Percentiles rank a stretch among this genome's conserved stretches.
Conservation (phyloP, 2,113 vertebrate species). For the Accipiter cooperii region DNA sequence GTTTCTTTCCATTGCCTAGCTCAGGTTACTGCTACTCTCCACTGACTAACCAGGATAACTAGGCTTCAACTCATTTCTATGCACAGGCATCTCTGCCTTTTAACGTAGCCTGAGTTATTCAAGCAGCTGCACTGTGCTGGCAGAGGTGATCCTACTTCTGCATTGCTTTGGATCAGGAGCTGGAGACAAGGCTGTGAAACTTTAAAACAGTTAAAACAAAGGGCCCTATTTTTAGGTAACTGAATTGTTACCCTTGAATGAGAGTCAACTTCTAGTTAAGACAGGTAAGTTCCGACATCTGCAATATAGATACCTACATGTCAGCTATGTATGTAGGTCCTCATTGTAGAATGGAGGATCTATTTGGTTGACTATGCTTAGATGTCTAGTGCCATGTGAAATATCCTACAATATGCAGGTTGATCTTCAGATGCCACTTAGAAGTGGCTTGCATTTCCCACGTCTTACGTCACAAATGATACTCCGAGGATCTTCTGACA, state of each 20-base stretch:
- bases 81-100: background rate
- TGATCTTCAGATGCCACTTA: background rate
- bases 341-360: background rate
- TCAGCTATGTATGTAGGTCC: background rate
- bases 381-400: background rate
- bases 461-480: background rate
- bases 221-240: background rate
- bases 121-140: background rate
- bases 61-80: background rate
- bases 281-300: background rate
- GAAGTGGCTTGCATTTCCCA: background rate
- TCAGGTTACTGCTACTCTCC: background rate
- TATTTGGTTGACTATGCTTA: background rate
- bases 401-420: background rate
- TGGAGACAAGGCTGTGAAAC: background rate
- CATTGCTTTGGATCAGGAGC: background rate
- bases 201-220: background rate
- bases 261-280: background rate
- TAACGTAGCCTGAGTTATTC: background rate
- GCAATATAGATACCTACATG: background rate
- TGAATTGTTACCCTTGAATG: background rate
- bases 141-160: background rate
- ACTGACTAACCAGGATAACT: background rate
- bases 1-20: background rate
- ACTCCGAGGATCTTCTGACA: background rate